Conservation (phyloP, 2,888 invertebrate genomes). For the Lepeophtheirus nordmannii region DNA sequence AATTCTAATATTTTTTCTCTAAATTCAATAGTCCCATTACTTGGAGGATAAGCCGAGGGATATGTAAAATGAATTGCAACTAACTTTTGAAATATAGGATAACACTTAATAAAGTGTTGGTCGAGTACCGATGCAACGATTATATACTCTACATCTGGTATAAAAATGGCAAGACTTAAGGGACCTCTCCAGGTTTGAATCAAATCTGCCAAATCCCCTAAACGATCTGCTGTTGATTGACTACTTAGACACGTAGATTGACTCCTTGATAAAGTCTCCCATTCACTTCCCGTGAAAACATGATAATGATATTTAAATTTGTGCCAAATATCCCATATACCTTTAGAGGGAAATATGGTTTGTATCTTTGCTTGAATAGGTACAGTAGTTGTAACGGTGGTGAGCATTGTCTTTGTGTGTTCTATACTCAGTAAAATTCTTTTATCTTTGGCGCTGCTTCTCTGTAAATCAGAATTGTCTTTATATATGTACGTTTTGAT, state of each 20-base stretch:
- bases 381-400: not conserved
- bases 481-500: not conserved
- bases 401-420: not conserved
- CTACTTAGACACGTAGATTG: constrained; percentile 28
- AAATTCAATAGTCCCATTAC: constrained; percentile 8
- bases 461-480: not conserved
- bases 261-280: constrained; percentile 8
- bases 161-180: constrained; percentile 30
- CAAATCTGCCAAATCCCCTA: constrained; percentile 28
- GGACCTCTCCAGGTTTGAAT: constrained; percentile 29
- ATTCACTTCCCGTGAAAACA: constrained; percentile 18
- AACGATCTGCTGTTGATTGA: constrained; percentile 29
- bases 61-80: constrained; percentile 30
- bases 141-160: constrained; percentile 29
- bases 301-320: constrained; percentile 25
- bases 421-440: not conserved
- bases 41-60: constrained; percentile 28
- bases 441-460: not conserved
- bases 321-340: constrained; percentile 20
- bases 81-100: constrained; percentile 28
- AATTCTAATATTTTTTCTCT: not conserved
- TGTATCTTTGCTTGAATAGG: not conserved
- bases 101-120: constrained; percentile 28
- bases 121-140: constrained; percentile 28
- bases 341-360: not conserved